Percentiles rank a stretch among this genome's conserved stretches.
phyloP scores from a whole-genome alignment of 1,140 invertebrate genomes.

The Atopsyche davidsoni region DNA sequence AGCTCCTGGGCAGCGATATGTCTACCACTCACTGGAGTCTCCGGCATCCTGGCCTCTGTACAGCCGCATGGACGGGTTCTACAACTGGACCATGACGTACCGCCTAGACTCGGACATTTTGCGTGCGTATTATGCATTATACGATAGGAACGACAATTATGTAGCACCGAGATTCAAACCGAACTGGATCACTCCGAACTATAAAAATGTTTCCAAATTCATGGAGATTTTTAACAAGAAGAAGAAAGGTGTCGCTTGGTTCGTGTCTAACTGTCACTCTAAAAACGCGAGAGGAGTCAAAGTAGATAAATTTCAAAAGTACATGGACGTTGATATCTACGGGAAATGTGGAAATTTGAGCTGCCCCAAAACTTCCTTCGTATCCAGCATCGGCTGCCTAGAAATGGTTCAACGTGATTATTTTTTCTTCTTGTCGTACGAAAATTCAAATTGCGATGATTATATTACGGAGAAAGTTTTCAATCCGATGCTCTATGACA shows the following conservation, averaged over 20 bases:
- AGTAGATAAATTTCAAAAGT: conserved; percentile 48
- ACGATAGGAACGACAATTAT: conserved; percentile 27
- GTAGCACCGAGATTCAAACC: conserved; percentile 27
- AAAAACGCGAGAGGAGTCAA: conserved; percentile 48
- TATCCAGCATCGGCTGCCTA: conserved; percentile 39
- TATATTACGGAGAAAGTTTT: conserved; percentile 58
- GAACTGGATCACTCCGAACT: conserved; percentile 14
- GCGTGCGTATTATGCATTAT: conserved; percentile 52
- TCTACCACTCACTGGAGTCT: not conserved
- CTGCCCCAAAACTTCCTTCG: conserved; percentile 32
- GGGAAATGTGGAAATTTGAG: conserved; percentile 50
- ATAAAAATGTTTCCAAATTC: not conserved
- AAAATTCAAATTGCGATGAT: conserved; percentile 51
- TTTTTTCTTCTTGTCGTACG: conserved; percentile 59
- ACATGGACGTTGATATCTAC: conserved; percentile 59
- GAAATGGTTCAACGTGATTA: conserved; percentile 46
- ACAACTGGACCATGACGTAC: not conserved
- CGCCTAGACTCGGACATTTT: conserved; percentile 45
- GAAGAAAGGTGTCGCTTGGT: conserved; percentile 50
- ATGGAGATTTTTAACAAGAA: conserved; percentile 29
- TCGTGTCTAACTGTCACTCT: conserved; percentile 56
- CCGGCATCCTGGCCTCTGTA: not conserved
- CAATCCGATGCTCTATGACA: conserved; percentile 32
- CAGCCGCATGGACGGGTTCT: not conserved
- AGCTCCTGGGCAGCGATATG: not conserved